phyloP scores from a whole-genome alignment of 2,888 invertebrate species.

The Scaptomyza parva region DNA sequence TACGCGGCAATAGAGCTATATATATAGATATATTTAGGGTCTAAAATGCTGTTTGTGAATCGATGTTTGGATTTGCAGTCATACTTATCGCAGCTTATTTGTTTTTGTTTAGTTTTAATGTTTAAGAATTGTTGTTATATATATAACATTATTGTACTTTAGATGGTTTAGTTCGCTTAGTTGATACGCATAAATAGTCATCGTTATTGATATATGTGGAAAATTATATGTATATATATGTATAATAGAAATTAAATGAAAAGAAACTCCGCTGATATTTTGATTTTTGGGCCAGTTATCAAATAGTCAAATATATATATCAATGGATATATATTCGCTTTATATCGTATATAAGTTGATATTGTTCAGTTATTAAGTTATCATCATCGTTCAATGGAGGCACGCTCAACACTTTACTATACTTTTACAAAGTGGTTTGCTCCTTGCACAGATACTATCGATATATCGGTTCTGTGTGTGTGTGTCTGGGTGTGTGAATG shows the following conservation, averaged over 20 bases:
- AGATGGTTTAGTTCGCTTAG: constrained; percentile 52
- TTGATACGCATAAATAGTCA: constrained; percentile 83
- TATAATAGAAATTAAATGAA: constrained; percentile 72
- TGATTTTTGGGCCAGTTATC: constrained; percentile 36
- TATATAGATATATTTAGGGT: constrained; percentile 40
- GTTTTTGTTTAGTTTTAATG: not conserved
- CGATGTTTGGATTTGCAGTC: constrained; percentile 39
- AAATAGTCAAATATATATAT: constrained; percentile 29
- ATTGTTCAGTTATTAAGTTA: constrained; percentile 29
- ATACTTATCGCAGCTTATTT: constrained; percentile 42
- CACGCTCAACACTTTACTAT: constrained; percentile 75
- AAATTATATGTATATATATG: constrained; percentile 57
- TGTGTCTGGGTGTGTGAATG: constrained; percentile 25
- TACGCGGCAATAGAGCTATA: constrained; percentile 85
- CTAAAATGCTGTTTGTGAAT: constrained; percentile 61
- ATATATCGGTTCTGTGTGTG: constrained; percentile 20
- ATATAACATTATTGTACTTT: constrained; percentile 16
- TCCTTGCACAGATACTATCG: constrained; percentile 9
- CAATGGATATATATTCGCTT: no score
- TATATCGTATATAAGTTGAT: constrained; percentile 28
- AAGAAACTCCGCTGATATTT: constrained; percentile 62
- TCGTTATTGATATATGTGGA: constrained; percentile 84
- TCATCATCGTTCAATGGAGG: constrained; percentile 40
- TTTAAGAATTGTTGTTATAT: constrained; percentile 13
- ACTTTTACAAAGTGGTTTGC: constrained; percentile 65